Percentiles rank a stretch among this genome's conserved stretches.
Conservation (phyloP, 2,113 vertebrate genomes). For the Aphelocoma coerulescens region DNA sequence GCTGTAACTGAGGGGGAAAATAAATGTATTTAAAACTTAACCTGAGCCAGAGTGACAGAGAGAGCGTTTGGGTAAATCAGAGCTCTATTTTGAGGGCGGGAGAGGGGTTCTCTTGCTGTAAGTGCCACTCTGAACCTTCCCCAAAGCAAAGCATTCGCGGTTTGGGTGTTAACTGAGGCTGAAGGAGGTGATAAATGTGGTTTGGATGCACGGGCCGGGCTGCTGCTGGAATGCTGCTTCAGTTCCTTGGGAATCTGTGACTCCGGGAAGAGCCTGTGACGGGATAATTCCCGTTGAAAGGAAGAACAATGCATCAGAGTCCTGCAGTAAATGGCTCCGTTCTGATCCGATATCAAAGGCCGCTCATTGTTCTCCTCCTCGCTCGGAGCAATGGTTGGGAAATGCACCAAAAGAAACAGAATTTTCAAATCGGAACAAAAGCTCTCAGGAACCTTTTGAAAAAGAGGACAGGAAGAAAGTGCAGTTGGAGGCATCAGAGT, state of each 20-base stretch:
- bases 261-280: neutral
- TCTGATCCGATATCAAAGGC: neutral
- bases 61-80: neutral
- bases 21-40: neutral
- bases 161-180: neutral
- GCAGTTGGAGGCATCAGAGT: neutral
- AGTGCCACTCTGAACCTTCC: neutral
- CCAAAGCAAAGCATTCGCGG: fast-evolving
- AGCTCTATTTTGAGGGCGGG: neutral
- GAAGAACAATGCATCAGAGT: neutral
- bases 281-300: neutral
- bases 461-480: neutral
- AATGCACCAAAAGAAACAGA: neutral
- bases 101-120: fast-evolving
- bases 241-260: neutral
- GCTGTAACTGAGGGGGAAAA: neutral
- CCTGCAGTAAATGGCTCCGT: neutral
- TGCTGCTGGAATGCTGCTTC: neutral
- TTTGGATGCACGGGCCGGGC: neutral
- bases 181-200: neutral
- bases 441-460: neutral
- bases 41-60: neutral
- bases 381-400: neutral
- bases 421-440: neutral
- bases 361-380: neutral